Base-by-base conservation (phyloP, 1,140 invertebrate species). In the Drosophila parvula region DNA sequence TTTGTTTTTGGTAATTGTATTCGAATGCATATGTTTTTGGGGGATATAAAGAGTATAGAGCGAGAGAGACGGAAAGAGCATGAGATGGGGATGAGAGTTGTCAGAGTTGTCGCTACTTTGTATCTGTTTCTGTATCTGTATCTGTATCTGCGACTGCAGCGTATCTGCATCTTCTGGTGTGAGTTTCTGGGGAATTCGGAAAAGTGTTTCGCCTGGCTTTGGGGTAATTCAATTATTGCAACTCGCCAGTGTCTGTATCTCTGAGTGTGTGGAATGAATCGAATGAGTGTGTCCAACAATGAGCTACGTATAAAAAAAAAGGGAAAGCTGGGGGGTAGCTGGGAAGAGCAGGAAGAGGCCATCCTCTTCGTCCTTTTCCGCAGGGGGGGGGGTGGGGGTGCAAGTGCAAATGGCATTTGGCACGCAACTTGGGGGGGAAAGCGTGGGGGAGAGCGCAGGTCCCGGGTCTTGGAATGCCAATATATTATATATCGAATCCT, bases 321-420 rank as follows among this genome's bases (percentile, higher is more conserved):
- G 36, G 38, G 28, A 36, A 45, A n/a, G 59, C 50, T 12, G 16
- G 30, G 30, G 34, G 10, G 34, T 3, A 3, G 34, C 3, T 1
- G 50, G 30, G 7, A 51, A 12, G 18, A 68, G 65, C 45, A 71
- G 62, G 58, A 70, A 47, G 43, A 45, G 36, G 55, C 28, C 47
- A 48, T 38, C 67, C 68, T 10, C 48, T 53, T 65, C 45, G 32
- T 62, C 27, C 56, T 48, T 43, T 61, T 68, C 55, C 56, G 28
- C 14, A n/a, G 61, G 47, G 63, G 43, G 18, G 27, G 1, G 47
- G 28, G 34, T 74, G 51, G n/a, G 22, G 22, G 22, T 22, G 22
- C 61, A 81, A 65, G 79, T 82, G 74, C 74, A 82, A 82, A 53
- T 74, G 32, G 44, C 68, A 64, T 60, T 78, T 79, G 78, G 61